These are phyloP conservation scores for Aramus guarauna DNA, from an alignment of 2,113 vertebrate genomes.

Conservation along the genomic window DNA sequence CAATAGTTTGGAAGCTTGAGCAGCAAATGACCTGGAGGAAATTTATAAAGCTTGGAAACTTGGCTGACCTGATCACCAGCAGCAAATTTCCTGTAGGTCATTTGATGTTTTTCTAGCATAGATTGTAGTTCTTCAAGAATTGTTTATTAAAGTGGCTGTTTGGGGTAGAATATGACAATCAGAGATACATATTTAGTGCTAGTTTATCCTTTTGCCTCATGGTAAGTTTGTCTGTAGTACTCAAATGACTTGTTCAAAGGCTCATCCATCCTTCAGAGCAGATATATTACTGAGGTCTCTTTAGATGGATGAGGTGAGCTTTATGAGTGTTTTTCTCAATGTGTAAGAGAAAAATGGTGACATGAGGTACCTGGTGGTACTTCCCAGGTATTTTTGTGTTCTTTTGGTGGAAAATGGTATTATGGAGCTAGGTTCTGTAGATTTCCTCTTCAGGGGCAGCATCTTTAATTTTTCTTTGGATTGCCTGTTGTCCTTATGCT, in stretches of 20 bases:
- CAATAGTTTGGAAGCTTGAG: not conserved
- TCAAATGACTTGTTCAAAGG: not conserved
- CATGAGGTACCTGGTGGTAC: not conserved
- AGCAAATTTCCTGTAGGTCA: too few species aligned
- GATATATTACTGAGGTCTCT: not conserved
- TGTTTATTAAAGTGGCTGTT: not conserved
- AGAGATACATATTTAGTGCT: not conserved
- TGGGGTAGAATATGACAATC: not conserved
- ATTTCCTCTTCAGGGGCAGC: not conserved
- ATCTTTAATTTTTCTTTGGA: not conserved
- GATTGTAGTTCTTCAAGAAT: not conserved
- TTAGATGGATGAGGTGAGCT: not conserved
- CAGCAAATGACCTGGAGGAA: not conserved
- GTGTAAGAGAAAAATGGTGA: not conserved
- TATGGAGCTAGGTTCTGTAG: not conserved
- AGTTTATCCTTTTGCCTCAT: not conserved
- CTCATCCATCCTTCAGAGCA: not conserved
- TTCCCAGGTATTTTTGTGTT: not conserved
- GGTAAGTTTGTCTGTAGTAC: not conserved
- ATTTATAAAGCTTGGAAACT: not conserved
- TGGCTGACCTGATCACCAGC: too few species aligned
- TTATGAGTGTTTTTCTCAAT: not conserved
- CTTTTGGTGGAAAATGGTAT: not conserved
- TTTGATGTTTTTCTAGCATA: not conserved
- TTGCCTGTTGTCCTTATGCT: not conserved